Percentiles rank a stretch among this genome's conserved stretches.
Conservation (phyloP, 2,888 invertebrate species). For the Gandaritis pyraliata region DNA sequence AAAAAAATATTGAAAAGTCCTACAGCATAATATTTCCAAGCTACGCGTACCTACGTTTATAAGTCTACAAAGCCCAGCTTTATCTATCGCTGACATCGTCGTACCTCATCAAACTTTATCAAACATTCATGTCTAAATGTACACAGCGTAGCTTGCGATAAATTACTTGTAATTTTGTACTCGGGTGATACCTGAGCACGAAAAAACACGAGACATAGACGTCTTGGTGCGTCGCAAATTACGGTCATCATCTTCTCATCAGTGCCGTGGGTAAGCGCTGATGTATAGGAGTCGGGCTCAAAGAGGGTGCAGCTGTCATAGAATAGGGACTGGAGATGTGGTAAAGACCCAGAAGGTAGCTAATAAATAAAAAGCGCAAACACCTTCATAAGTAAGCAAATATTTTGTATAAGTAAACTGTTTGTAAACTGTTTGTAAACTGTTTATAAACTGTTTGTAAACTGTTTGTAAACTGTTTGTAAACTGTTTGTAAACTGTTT, state of each 20-base stretch:
- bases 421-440: no score
- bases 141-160: constrained; percentile 71
- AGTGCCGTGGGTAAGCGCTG: constrained; percentile 79
- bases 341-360: not conserved
- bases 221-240: constrained; percentile 85
- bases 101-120: constrained; percentile 44
- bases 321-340: constrained; percentile 31
- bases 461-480: no score
- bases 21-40: not conserved
- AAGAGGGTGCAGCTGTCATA: constrained; percentile 49
- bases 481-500: no score
- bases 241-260: constrained; percentile 85
- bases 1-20: no score
- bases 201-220: constrained; percentile 84
- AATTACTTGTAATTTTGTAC: constrained; percentile 83
- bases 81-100: constrained; percentile 21
- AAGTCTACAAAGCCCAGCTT: constrained; percentile 26
- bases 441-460: no score
- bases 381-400: no score
- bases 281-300: constrained; percentile 75
- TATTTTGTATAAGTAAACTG: no score
- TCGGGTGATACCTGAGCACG: constrained; percentile 82
- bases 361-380: no score
- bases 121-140: constrained; percentile 54
- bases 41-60: constrained; percentile 65